Percentiles rank a stretch among this genome's conserved stretches.
Evolutionary conservation across 2,797 vertebrate genomes (phyloP).

Genomic region (Erethizon dorsatum): DNA sequence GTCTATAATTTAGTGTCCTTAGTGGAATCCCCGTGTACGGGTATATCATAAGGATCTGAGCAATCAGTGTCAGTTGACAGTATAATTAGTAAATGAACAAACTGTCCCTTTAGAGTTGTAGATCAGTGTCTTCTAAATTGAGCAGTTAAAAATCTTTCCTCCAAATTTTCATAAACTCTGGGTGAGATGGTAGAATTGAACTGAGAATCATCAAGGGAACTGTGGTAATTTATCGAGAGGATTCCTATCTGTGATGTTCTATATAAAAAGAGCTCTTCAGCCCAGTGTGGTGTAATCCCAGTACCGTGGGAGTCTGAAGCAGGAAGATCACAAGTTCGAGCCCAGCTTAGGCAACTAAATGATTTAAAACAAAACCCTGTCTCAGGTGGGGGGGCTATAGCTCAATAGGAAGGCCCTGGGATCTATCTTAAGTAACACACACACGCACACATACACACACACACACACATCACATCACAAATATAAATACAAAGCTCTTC

Average conservation of each 20-base stretch:
- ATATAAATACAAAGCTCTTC: neutral
- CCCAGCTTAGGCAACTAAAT: neutral
- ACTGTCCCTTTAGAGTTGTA: neutral
- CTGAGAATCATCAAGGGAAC: neutral
- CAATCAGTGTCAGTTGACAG: neutral
- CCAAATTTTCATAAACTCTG: slow-evolving; percentile 1
- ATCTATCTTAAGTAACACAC: neutral
- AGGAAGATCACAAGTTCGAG: neutral
- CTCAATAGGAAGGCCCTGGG: neutral
- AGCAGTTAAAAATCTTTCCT: slow-evolving; percentile 38
- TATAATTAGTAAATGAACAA: slow-evolving; percentile 22
- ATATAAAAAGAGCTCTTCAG: neutral
- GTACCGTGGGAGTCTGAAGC: neutral
- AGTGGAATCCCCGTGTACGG: neutral
- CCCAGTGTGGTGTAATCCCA: neutral
- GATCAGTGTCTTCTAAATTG: neutral
- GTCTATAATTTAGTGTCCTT: neutral
- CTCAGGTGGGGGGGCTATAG: neutral
- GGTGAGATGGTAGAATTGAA: neutral
- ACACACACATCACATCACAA: neutral
- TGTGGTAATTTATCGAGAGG: neutral
- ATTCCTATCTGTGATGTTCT: neutral
- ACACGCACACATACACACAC: too few relatives aligned
- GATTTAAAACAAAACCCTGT: neutral
- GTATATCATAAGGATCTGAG: neutral